phyloP scores from a whole-genome alignment of 1,140 invertebrate species.

The Heliconius melpomene region DNA sequence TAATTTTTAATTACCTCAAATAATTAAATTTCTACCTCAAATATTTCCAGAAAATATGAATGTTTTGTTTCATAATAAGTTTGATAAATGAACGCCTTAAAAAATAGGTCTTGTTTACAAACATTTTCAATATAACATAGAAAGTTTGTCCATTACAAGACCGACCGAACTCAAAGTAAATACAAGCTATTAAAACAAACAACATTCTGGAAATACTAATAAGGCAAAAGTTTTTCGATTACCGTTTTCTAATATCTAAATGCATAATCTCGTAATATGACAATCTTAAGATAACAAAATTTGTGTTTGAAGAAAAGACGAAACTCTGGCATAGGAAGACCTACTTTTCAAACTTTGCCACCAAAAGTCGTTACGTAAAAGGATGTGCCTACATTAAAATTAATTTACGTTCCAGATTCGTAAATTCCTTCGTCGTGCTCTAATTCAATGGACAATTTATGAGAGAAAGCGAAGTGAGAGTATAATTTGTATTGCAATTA shows the following conservation, averaged over 20 bases:
- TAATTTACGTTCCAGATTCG: constrained; percentile 18
- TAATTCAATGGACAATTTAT: constrained; percentile 21
- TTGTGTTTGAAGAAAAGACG: constrained; percentile 13
- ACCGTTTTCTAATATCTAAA: not conserved
- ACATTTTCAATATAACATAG: not conserved
- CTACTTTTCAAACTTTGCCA: constrained; percentile 15
- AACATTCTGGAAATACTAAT: constrained; percentile 14
- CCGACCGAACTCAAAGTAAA: not conserved
- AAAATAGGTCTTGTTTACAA: constrained; percentile 1
- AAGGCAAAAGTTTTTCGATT: constrained; percentile 18
- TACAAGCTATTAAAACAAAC: constrained; percentile 13
- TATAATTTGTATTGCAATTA: too few species aligned
- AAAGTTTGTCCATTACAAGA: constrained; percentile 1
- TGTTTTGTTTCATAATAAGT: not conserved
- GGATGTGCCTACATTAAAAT: constrained; percentile 19
- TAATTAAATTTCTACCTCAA: not conserved
- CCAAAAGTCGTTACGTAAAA: constrained; percentile 19
- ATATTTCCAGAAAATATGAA: not conserved
- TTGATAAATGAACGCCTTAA: not conserved
- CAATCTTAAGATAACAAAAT: not conserved
- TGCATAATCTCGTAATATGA: not conserved
- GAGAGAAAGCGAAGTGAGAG: not conserved
- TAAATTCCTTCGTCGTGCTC: not conserved
- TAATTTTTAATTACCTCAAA: not conserved
- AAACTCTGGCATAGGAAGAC: not conserved